A percentile compares a stretch with the other conserved stretches of the same genome.
These are phyloP conservation scores for Coenonympha arcania DNA, from an alignment of 2,888 invertebrate genomes.

Conservation along the genomic window DNA sequence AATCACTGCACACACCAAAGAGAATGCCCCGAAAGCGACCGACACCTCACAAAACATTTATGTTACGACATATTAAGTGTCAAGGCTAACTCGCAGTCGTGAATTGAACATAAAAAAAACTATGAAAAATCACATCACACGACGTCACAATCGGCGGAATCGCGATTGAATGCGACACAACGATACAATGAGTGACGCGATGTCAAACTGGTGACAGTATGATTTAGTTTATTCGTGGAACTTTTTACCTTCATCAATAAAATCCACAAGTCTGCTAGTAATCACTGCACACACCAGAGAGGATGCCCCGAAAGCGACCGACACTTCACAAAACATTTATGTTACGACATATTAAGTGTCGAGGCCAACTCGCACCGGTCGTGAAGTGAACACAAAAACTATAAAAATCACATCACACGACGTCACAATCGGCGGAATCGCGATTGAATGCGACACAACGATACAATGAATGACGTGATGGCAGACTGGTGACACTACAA, in stretches of 20 bases:
- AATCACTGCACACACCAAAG: constrained; percentile 44
- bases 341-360: no score
- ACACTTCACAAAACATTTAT: no score
- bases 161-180: constrained; percentile 44
- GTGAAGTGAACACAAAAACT: no score
- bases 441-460: constrained; percentile 45
- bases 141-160: constrained; percentile 25
- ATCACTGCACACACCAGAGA: no score
- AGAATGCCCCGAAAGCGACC: constrained; percentile 43
- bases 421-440: constrained; percentile 27
- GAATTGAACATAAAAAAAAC: constrained; percentile 1
- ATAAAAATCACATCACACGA: constrained; percentile 7
- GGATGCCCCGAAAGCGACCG: no score
- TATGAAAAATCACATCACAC: constrained; percentile 6
- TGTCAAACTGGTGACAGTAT: constrained; percentile 45
- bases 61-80: constrained; percentile 41
- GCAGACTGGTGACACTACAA: constrained; percentile 42
- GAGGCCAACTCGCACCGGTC: no score
- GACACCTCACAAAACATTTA: constrained; percentile 60
- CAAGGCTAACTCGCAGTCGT: constrained; percentile 5
- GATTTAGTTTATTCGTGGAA: constrained; percentile 34
- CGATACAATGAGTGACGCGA: constrained; percentile 41
- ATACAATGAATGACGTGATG: constrained; percentile 42
- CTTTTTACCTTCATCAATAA: no score
- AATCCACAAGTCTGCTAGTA: no score